phyloP scores from a whole-genome alignment of 1,140 invertebrate genomes.

The Drosophila tropicalis region DNA sequence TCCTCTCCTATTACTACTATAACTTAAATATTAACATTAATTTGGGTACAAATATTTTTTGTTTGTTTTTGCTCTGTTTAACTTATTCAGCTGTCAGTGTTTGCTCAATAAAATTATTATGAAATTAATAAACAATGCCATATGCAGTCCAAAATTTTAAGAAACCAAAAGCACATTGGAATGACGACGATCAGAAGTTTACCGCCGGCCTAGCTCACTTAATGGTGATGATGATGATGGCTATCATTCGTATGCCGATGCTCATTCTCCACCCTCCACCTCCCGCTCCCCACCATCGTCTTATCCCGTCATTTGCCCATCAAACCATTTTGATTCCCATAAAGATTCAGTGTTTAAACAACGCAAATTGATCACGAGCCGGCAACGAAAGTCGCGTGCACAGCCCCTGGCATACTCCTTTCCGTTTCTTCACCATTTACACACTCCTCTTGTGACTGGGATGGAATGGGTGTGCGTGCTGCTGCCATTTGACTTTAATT shows the following conservation, averaged over 20 bases:
- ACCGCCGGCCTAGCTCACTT: background rate
- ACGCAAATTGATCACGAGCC: slow-evolving; percentile 64
- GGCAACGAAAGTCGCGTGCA: slow-evolving; percentile 65
- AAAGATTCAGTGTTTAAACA: slow-evolving; percentile 57
- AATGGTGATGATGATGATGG: slow-evolving; percentile 6
- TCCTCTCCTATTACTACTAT: background rate
- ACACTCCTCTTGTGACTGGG: background rate
- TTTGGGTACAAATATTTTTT: background rate
- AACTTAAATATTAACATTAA: slow-evolving; percentile 3
- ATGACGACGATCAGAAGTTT: slow-evolving; percentile 16
- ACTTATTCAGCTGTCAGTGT: slow-evolving; percentile 9
- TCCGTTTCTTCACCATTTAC: too few relatives aligned
- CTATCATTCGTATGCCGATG: slow-evolving; percentile 12
- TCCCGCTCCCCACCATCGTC: background rate
- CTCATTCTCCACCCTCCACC: background rate
- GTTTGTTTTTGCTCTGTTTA: background rate
- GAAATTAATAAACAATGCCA: slow-evolving; percentile 12
- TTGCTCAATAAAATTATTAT: slow-evolving; percentile 13
- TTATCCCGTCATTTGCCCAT: background rate
- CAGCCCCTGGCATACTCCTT: background rate
- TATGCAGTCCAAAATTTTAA: background rate
- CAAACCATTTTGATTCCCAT: slow-evolving; percentile 8
- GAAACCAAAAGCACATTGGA: background rate
- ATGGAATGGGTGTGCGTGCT: slow-evolving; percentile 51
- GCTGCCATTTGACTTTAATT: slow-evolving; percentile 75